phyloP scores from a whole-genome alignment of 2,797 vertebrate genomes.

The Micromesistius poutassou region DNA sequence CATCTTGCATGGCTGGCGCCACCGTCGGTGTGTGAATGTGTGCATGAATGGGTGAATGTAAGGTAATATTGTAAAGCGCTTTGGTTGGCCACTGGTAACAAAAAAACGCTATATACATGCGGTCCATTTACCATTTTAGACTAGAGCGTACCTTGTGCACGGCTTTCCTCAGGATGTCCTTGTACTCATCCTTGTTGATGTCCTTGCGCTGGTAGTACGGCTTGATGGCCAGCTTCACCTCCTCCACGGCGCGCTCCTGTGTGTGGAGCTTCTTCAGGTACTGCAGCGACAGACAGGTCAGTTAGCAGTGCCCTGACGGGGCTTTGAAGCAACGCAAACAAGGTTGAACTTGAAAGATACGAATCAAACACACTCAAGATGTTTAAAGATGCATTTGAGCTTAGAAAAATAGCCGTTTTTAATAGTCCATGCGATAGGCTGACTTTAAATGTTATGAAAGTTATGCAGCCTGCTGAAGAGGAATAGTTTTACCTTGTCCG shows the following conservation, averaged over 20 bases:
- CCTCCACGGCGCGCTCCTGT: constrained; percentile 91
- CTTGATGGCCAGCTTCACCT: constrained; percentile 94
- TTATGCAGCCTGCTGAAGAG: not conserved
- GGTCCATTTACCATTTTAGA: no score
- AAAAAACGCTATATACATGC: no score
- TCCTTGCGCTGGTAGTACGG: constrained; percentile 95
- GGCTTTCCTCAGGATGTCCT: constrained; percentile 92
- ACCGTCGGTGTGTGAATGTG: no score
- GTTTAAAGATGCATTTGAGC: no score
- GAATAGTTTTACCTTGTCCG: constrained; percentile 70
- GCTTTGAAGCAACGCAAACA: not conserved
- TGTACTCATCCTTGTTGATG: constrained; percentile 95
- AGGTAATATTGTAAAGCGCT: no score
- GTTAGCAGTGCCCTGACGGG: not conserved
- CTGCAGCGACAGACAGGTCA: constrained; percentile 51
- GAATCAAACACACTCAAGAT: not conserved
- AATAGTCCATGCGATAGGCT: not conserved
- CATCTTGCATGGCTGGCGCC: no score
- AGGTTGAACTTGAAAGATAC: not conserved
- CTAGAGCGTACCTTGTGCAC: constrained; percentile 83
- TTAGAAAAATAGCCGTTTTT: no score
- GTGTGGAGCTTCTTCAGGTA: constrained; percentile 95
- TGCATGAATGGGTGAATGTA: no score
- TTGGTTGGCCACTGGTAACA: no score
- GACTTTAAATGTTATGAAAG: not conserved